phyloP scores from a whole-genome alignment of 37 sponge, comb jelly and placozoan genomes.

The Beroe forskalii region DNA sequence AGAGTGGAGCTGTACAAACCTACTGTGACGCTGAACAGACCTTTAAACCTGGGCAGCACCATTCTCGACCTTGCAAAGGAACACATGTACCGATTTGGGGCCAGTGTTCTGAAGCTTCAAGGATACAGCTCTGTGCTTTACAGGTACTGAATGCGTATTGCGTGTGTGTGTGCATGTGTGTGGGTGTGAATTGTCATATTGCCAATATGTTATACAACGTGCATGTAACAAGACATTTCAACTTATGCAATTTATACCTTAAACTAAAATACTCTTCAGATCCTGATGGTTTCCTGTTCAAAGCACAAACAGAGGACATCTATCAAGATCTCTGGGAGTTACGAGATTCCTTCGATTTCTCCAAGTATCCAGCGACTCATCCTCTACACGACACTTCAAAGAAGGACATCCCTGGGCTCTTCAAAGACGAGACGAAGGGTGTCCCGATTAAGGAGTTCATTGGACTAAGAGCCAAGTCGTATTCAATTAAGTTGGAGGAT shows the following conservation, averaged over 20 bases:
- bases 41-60: neutral
- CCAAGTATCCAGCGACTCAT: neutral
- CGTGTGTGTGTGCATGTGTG: too few relatives aligned
- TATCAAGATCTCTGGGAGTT: neutral
- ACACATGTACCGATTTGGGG: neutral
- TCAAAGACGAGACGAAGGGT: constrained; percentile 11
- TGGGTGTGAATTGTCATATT: too few relatives aligned
- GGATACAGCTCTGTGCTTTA: neutral
- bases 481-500: neutral
- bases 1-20: neutral
- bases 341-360: neutral
- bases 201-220: too few relatives aligned
- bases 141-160: too few relatives aligned
- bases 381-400: neutral
- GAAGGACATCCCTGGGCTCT: neutral
- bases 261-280: neutral
- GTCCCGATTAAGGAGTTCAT: neutral
- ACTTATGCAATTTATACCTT: neutral
- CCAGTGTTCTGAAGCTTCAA: neutral
- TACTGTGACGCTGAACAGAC: neutral
- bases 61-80: neutral
- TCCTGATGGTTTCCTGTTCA: constrained; percentile 2
- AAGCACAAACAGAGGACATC: neutral
- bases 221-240: too few relatives aligned
- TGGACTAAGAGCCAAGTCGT: neutral